phyloP scores from a whole-genome alignment of 2,888 invertebrate genomes.

The Eumacrocentrus americanus region DNA sequence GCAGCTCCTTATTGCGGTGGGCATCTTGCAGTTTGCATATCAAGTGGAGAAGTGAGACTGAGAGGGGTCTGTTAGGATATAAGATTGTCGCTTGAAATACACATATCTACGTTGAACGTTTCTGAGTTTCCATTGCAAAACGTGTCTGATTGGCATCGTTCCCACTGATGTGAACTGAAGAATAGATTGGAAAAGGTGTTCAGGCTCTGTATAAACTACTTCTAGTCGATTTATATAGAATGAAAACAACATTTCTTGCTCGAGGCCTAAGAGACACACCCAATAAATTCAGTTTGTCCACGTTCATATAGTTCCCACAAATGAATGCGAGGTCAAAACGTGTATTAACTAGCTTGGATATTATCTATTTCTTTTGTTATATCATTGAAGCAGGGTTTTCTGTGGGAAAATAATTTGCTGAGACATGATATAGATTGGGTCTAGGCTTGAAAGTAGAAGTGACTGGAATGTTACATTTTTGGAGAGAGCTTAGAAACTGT shows the following conservation, averaged over 20 bases:
- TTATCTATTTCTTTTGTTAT: too few relatives aligned
- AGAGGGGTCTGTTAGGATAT: background rate
- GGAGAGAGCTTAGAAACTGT: too few relatives aligned
- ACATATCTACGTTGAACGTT: too few relatives aligned
- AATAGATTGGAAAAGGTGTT: background rate
- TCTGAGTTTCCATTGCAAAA: background rate
- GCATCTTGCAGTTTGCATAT: background rate
- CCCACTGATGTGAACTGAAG: background rate
- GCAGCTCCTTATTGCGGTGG: too few relatives aligned
- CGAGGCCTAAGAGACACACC: slow-evolving; percentile 2
- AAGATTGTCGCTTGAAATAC: too few relatives aligned
- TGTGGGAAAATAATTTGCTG: too few relatives aligned
- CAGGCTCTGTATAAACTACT: background rate
- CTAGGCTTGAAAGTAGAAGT: too few relatives aligned
- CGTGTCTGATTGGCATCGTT: background rate
- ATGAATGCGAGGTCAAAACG: background rate
- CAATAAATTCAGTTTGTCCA: background rate
- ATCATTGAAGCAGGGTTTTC: background rate
- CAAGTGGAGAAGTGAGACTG: background rate
- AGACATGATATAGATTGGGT: too few relatives aligned
- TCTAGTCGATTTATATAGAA: background rate
- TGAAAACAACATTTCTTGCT: slow-evolving; percentile 1
- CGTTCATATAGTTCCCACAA: background rate
- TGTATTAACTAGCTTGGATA: too few relatives aligned
- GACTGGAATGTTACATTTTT: too few relatives aligned